phyloP scores from a whole-genome alignment of 2,888 invertebrate species.

The Phengaris alcon region DNA sequence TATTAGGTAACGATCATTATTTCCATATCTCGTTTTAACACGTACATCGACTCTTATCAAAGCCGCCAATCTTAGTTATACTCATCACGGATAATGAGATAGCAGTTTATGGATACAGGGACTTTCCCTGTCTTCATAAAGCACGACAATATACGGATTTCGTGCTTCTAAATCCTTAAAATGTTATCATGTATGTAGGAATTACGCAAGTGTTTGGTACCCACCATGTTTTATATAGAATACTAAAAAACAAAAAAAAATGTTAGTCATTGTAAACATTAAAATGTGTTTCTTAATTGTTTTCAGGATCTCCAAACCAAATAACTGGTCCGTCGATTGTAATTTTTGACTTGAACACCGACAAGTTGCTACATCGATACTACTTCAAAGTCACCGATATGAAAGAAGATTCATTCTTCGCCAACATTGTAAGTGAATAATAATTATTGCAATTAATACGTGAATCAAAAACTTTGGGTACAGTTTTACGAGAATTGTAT shows the following conservation, averaged over 20 bases:
- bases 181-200: not conserved
- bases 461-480: too few species aligned
- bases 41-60: conserved; percentile 18
- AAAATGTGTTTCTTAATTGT: not conserved
- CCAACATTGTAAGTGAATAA: conserved; percentile 83
- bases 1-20: conserved; percentile 76
- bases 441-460: too few species aligned
- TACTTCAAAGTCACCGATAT: conserved; percentile 82
- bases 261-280: not conserved
- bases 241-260: too few species aligned
- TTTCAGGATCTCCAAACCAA: conserved; percentile 72
- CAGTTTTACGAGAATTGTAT: too few species aligned
- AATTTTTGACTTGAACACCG: conserved; percentile 87
- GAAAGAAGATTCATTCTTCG: conserved; percentile 88
- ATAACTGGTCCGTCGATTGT: conserved; percentile 82
- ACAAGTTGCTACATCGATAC: conserved; percentile 84
- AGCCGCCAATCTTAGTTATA: conserved; percentile 1
- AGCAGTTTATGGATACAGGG: conserved; percentile 19
- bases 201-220: not conserved
- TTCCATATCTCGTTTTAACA: conserved; percentile 12
- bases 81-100: conserved; percentile 16
- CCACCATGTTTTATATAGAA: too few species aligned
- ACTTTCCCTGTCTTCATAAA: conserved; percentile 8
- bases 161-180: not conserved
- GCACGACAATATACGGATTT: not conserved